A percentile compares a stretch with the other conserved stretches of the same genome.
Evolutionary conservation across 2,888 invertebrate genomes (phyloP).

Genomic region (Myathropa florea): DNA sequence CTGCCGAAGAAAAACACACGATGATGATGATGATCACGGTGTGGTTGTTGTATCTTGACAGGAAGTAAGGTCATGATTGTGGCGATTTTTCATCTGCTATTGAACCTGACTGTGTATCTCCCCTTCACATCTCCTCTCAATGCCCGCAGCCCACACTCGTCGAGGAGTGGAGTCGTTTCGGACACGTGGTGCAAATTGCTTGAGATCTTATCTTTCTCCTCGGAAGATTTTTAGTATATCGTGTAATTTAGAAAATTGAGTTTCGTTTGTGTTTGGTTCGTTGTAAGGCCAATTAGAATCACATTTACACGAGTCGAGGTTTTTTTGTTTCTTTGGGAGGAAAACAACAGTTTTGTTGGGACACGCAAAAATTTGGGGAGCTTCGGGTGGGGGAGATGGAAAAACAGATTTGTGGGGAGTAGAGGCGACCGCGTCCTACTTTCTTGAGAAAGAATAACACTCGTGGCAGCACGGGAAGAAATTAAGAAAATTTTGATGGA

Average conservation of each 20-base stretch:
- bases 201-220: slow-evolving; percentile 15
- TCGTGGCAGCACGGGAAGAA: not conserved
- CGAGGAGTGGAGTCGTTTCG: slow-evolving; percentile 2
- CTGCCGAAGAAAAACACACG: not conserved
- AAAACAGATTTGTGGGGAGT: not conserved
- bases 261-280: not conserved
- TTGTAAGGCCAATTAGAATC: slow-evolving; percentile 54
- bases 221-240: slow-evolving; percentile 14
- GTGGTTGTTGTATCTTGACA: slow-evolving; percentile 31
- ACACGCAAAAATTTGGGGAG: not conserved
- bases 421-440: slow-evolving; percentile 2
- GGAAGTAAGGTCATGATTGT: slow-evolving; percentile 66
- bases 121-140: no score
- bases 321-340: not conserved
- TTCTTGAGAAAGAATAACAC: not conserved
- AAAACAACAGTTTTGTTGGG: not conserved
- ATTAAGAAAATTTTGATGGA: not conserved
- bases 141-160: not conserved
- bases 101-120: slow-evolving; percentile 55
- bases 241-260: slow-evolving; percentile 32
- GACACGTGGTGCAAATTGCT: slow-evolving; percentile 52
- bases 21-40: slow-evolving; percentile 17
- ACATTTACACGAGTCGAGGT: slow-evolving; percentile 31
- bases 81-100: slow-evolving; percentile 60
- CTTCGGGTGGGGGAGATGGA: not conserved